These are phyloP conservation scores for Calcarius lapponicus DNA, from an alignment of 2,797 vertebrate genomes.

Conservation along the genomic window DNA sequence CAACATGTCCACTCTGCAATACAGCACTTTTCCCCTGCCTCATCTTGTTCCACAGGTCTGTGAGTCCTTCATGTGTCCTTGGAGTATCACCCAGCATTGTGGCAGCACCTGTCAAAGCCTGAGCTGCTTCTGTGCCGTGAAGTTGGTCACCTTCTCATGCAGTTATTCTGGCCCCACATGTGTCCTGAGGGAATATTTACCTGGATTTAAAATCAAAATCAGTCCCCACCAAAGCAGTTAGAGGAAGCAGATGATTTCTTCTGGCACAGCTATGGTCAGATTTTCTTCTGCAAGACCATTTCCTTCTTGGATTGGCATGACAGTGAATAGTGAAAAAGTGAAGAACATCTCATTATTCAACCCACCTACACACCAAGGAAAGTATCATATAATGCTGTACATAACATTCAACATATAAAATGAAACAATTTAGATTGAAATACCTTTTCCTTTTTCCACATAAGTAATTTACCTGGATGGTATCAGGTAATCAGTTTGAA, in stretches of 20 bases:
- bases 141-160: neutral
- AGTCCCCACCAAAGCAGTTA: neutral
- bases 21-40: neutral
- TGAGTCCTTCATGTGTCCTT: neutral
- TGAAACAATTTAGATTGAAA: neutral
- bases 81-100: rapidly evolving
- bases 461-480: neutral
- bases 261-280: neutral
- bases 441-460: neutral
- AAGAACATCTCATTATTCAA: neutral
- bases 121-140: neutral
- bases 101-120: neutral
- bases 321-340: neutral
- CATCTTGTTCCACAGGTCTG: neutral
- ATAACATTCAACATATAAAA: neutral
- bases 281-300: neutral
- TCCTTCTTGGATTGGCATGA: neutral
- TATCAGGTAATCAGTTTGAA: neutral
- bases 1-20: rapidly evolving
- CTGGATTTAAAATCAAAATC: neutral
- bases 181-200: neutral
- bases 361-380: neutral
- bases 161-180: neutral
- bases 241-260: neutral
- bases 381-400: neutral